Percentiles rank a stretch among this genome's conserved stretches.
These are phyloP conservation scores for Athrips mouffetella DNA, from an alignment of 2,888 invertebrate species.

Conservation along the genomic window DNA sequence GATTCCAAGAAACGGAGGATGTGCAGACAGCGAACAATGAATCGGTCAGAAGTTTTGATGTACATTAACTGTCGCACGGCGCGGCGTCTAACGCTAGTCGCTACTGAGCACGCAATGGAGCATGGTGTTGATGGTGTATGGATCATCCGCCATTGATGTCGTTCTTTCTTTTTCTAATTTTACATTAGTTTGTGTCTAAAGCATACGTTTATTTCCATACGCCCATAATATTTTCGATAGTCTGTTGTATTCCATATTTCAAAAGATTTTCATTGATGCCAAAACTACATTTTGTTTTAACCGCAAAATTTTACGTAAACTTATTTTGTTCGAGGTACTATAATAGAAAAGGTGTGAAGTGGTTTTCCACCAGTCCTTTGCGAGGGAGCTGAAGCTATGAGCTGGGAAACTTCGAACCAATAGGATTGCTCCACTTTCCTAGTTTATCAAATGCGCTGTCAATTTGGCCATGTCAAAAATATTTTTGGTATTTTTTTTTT, in stretches of 20 bases:
- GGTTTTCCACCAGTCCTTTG: too few species aligned
- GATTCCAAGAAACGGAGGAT: constrained; percentile 57
- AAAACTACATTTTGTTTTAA: too few species aligned
- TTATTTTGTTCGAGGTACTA: too few species aligned
- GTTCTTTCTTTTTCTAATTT: constrained; percentile 23
- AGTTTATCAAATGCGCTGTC: too few species aligned
- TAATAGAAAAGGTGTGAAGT: too few species aligned
- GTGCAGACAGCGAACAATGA: constrained; percentile 49
- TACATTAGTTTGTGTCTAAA: constrained; percentile 24
- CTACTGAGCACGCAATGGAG: constrained; percentile 25
- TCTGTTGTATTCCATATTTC: neutral
- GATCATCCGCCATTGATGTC: constrained; percentile 25
- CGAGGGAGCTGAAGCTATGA: too few species aligned
- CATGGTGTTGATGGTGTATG: constrained; percentile 34
- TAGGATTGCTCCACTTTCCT: too few species aligned
- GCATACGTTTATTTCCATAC: constrained; percentile 4
- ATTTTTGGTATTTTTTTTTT: too few species aligned
- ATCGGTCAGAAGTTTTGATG: constrained; percentile 61
- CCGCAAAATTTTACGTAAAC: too few species aligned
- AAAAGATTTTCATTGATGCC: neutral
- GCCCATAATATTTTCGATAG: neutral
- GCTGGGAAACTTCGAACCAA: too few species aligned
- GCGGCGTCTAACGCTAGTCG: constrained; percentile 20
- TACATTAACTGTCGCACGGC: constrained; percentile 31
- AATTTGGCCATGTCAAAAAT: too few species aligned